These are phyloP conservation scores for Scaeva pyrastri DNA, from an alignment of 2,888 invertebrate genomes.

Conservation along the genomic window DNA sequence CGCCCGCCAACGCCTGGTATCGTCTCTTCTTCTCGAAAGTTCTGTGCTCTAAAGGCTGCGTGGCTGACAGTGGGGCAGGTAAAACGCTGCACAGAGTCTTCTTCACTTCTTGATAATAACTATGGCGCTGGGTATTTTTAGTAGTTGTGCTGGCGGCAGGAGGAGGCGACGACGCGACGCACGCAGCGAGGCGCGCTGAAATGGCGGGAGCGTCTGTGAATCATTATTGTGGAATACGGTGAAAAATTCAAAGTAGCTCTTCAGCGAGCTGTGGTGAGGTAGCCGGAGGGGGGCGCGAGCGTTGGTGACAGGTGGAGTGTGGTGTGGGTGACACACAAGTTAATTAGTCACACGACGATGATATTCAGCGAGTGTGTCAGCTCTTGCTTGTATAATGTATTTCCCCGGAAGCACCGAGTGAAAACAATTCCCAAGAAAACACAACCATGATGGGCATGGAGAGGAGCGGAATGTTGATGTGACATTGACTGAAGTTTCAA, in stretches of 20 bases:
- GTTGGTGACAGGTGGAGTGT: background rate
- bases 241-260: constrained; percentile 31
- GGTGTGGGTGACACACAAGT: constrained; percentile 67
- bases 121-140: constrained; percentile 60
- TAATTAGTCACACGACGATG: constrained; percentile 73
- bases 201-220: constrained; percentile 34
- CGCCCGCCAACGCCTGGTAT: constrained; percentile 8
- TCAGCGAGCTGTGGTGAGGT: background rate
- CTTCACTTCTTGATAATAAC: constrained; percentile 18
- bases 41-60: background rate
- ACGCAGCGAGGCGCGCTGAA: background rate
- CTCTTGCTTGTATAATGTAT: constrained; percentile 33
- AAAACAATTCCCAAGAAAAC: background rate
- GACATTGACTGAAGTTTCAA: constrained; percentile 68
- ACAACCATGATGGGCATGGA: background rate
- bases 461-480: constrained; percentile 17
- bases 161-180: background rate
- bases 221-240: constrained; percentile 39
- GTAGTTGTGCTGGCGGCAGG: constrained; percentile 25
- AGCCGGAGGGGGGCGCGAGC: background rate
- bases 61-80: background rate
- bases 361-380: constrained; percentile 71
- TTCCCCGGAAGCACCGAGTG: constrained; percentile 58
- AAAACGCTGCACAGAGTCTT: constrained; percentile 15
- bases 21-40: constrained; percentile 14